phyloP scores from a whole-genome alignment of 2,888 invertebrate genomes.

The Pyrgus malvae region DNA sequence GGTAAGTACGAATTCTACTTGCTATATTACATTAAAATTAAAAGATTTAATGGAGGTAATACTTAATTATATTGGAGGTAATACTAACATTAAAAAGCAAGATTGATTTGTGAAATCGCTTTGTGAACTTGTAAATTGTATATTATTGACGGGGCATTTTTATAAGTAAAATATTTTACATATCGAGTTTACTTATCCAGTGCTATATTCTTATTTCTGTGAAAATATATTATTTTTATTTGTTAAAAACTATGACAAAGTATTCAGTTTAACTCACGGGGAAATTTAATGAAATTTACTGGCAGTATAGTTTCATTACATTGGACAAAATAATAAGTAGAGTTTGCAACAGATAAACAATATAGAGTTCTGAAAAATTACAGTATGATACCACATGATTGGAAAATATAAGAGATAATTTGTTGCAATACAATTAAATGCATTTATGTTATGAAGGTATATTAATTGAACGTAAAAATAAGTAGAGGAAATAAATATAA shows the following conservation, averaged over 20 bases:
- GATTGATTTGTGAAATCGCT: slow-evolving; percentile 59
- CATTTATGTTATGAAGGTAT: too few relatives aligned
- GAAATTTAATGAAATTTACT: slow-evolving; percentile 24
- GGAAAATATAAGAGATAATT: background rate
- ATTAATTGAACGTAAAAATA: background rate
- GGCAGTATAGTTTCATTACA: slow-evolving; percentile 35
- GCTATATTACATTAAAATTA: slow-evolving; percentile 53
- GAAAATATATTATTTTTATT: slow-evolving; percentile 25
- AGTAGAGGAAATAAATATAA: too few relatives aligned
- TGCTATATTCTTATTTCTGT: slow-evolving; percentile 20
- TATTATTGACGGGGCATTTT: slow-evolving; percentile 6
- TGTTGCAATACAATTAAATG: too few relatives aligned
- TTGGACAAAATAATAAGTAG: slow-evolving; percentile 32
- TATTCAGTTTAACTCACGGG: slow-evolving; percentile 12
- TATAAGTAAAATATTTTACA: slow-evolving; percentile 17
- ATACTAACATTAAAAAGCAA: slow-evolving; percentile 72
- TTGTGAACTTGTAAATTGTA: slow-evolving; percentile 61
- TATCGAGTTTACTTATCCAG: slow-evolving; percentile 5
- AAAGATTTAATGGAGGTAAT: slow-evolving; percentile 72
- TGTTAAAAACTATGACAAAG: slow-evolving; percentile 13
- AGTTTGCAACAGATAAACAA: slow-evolving; percentile 26
- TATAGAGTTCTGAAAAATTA: slow-evolving; percentile 30
- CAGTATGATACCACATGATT: slow-evolving; percentile 27
- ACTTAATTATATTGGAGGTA: slow-evolving; percentile 77
- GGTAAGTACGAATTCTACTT: slow-evolving; percentile 35